Evolutionary conservation across 2,113 vertebrate species (phyloP).

Genomic region (Gasterosteus nipponicus): DNA sequence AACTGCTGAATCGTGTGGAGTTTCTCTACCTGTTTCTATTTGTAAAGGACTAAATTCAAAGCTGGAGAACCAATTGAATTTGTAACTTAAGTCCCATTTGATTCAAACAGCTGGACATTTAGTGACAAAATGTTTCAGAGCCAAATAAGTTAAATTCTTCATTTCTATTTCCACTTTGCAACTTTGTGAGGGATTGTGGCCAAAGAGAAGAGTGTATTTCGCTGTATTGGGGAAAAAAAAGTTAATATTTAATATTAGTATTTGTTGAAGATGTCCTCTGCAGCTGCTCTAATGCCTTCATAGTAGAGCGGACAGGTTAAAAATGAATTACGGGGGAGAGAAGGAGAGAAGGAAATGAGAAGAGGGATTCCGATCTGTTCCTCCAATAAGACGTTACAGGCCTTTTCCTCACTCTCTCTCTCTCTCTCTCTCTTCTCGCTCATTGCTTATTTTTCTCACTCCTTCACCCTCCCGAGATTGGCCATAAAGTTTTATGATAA

Average conservation of each 20-base stretch:
- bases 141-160: neutral
- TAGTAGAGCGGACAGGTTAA: neutral
- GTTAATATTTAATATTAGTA: neutral
- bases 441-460: conserved; percentile 53
- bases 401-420: conserved; percentile 30
- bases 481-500: conserved; percentile 77
- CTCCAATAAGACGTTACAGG: conserved; percentile 48
- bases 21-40: neutral
- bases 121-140: neutral
- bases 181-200: neutral
- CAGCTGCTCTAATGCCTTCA: neutral
- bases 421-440: conserved; percentile 35
- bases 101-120: conserved; percentile 7
- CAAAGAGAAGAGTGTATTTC: neutral
- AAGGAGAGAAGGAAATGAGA: conserved; percentile 24
- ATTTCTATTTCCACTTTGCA: neutral
- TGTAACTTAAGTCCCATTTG: neutral
- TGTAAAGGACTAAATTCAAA: conserved; percentile 4
- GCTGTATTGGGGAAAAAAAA: neutral
- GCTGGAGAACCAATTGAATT: neutral
- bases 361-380: conserved; percentile 19
- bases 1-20: neutral
- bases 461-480: conserved; percentile 57
- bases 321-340: conserved; percentile 5
- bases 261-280: neutral